Conservation (phyloP, 2,797 vertebrate species). For the Thunnus albacares region DNA sequence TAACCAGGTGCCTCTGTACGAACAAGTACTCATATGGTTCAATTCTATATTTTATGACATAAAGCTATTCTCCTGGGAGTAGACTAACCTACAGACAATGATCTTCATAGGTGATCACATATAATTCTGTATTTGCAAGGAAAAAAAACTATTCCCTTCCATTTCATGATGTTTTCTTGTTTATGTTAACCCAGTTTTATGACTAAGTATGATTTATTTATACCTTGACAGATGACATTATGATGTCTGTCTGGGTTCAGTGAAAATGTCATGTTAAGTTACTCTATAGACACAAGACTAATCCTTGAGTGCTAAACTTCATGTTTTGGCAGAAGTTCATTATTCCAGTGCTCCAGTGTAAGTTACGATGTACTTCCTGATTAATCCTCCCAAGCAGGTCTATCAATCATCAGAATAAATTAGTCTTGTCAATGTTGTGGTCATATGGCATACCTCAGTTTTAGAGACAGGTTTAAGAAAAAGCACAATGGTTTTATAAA, state of each 20-base stretch:
- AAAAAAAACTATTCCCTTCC: too few species aligned
- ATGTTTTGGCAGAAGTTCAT: neutral
- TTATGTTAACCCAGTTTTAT: neutral
- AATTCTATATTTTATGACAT: neutral
- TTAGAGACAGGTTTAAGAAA: neutral
- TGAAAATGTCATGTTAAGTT: neutral
- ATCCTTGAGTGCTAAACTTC: rapidly evolving
- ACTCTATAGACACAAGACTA: rapidly evolving
- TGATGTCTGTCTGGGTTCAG: neutral
- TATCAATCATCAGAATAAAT: neutral
- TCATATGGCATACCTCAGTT: rapidly evolving
- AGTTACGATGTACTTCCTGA: neutral
- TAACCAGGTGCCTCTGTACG: too few species aligned
- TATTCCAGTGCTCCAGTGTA: neutral
- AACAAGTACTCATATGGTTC: neutral
- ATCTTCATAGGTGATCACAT: neutral
- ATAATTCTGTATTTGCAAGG: neutral
- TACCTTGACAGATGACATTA: neutral
- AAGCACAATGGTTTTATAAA: neutral
- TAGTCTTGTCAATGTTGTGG: neutral
- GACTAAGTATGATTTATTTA: neutral
- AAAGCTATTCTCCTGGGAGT: neutral
- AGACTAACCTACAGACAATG: neutral
- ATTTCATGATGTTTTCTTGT: neutral
- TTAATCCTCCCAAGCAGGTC: slow-evolving; percentile 4